Conservation (phyloP, 1,140 invertebrate species). For the Pomacea maculata region DNA sequence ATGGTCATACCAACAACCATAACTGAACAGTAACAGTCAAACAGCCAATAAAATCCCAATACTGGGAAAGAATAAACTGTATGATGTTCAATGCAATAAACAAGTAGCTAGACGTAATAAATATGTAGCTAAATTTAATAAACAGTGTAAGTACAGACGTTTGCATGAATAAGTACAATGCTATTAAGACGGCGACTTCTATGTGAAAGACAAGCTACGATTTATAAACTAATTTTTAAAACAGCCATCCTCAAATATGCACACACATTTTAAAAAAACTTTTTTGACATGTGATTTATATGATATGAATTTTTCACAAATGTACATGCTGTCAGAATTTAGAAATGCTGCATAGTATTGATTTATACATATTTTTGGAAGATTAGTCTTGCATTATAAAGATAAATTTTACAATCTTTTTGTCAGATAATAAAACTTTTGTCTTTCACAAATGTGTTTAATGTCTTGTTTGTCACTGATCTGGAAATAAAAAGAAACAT, state of each 20-base stretch:
- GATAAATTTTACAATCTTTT: neutral
- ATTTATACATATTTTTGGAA: neutral
- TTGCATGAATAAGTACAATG: neutral
- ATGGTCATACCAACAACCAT: neutral
- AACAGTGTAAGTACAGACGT: neutral
- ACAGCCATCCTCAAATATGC: too few relatives aligned
- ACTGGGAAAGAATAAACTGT: neutral
- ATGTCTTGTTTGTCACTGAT: slow-evolving; percentile 47
- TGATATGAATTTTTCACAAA: too few relatives aligned
- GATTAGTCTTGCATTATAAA: neutral
- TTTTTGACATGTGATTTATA: too few relatives aligned
- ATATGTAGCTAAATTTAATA: neutral
- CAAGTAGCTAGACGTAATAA: neutral
- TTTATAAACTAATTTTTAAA: too few relatives aligned
- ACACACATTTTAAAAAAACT: too few relatives aligned
- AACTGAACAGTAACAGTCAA: neutral
- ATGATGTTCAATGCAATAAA: neutral
- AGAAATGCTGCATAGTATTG: too few relatives aligned
- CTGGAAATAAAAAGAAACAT: slow-evolving; percentile 37
- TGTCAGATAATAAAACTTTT: slow-evolving; percentile 29
- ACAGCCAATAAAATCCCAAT: neutral
- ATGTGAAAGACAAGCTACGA: too few relatives aligned
- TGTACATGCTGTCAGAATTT: too few relatives aligned
- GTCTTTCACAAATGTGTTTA: slow-evolving; percentile 43
- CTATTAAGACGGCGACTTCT: neutral